Conservation (phyloP, 2,797 vertebrate species). For the Gambusia yucatana region DNA sequence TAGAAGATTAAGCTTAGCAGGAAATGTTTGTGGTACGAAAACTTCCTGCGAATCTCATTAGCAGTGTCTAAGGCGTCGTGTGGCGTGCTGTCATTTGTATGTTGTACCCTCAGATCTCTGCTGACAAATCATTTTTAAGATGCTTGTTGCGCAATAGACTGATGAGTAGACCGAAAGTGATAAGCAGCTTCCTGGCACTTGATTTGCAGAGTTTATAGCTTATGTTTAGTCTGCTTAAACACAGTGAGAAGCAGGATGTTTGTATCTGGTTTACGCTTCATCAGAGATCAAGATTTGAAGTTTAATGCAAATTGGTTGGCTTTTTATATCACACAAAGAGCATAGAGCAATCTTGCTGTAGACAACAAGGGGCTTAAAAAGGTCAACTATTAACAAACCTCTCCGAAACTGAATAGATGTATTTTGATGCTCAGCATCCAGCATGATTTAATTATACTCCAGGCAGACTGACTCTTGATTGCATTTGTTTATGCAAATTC, state of each 20-base stretch:
- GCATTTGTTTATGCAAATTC: background rate
- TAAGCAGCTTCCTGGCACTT: conserved; percentile 9
- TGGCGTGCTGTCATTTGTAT: conserved; percentile 3
- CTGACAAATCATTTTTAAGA: background rate
- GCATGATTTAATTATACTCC: background rate
- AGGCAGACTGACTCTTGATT: background rate
- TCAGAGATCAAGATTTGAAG: background rate
- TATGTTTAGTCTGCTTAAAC: conserved; percentile 1
- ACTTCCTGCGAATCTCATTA: conserved; percentile 27
- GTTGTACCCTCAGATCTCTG: background rate
- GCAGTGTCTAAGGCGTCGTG: background rate
- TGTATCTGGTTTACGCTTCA: background rate
- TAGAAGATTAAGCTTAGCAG: conserved; percentile 24
- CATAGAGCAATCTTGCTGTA: background rate
- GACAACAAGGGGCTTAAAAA: background rate
- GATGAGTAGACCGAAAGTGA: background rate
- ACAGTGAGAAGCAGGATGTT: conserved; percentile 10
- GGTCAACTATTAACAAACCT: background rate
- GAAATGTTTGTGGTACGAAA: conserved; percentile 38
- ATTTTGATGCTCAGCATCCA: background rate
- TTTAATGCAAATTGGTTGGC: background rate
- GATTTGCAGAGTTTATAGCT: conserved; percentile 12
- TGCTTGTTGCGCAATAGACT: conserved; percentile 7
- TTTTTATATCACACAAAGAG: background rate
- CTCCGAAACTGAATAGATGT: background rate